Evolutionary conservation across 2,797 vertebrate species (phyloP).

Genomic region (Orientallactaga sibirica): DNA sequence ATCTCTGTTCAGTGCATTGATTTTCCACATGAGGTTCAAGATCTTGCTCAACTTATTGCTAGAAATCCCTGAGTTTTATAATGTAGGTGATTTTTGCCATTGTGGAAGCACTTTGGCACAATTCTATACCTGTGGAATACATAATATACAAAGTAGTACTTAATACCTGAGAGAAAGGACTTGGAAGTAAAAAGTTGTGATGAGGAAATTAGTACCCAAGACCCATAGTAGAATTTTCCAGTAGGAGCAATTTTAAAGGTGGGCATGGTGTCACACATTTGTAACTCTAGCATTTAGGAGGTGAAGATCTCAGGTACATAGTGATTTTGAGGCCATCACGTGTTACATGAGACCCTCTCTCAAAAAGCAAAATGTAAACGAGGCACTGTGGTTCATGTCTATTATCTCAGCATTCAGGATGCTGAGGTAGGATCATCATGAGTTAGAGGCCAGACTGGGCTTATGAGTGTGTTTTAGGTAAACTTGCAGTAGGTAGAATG

Average conservation of each 20-base stretch:
- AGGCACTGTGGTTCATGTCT: too few relatives aligned
- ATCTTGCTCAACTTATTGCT: not conserved
- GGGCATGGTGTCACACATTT: rapidly evolving
- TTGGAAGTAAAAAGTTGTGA: constrained; percentile 33
- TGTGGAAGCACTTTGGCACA: not conserved
- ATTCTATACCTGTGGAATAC: not conserved
- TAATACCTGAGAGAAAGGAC: not conserved
- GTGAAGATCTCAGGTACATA: not conserved
- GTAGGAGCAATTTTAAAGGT: not conserved
- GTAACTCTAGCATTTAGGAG: not conserved
- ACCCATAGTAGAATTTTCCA: not conserved
- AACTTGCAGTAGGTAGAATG: too few relatives aligned
- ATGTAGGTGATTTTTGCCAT: not conserved
- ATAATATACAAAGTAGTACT: not conserved
- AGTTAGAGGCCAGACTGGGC: too few relatives aligned
- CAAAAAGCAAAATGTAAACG: not conserved
- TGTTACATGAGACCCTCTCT: not conserved
- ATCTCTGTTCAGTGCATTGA: not conserved
- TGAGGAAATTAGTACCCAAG: not conserved
- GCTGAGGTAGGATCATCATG: too few relatives aligned
- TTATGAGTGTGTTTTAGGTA: too few relatives aligned
- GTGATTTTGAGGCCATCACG: not conserved
- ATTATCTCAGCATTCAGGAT: too few relatives aligned
- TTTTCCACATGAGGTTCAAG: not conserved
- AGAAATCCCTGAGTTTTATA: not conserved